Percentiles rank a stretch among this genome's conserved stretches.
These are phyloP conservation scores for Heliconius hortense DNA, from an alignment of 2,888 invertebrate species.

Conservation along the genomic window DNA sequence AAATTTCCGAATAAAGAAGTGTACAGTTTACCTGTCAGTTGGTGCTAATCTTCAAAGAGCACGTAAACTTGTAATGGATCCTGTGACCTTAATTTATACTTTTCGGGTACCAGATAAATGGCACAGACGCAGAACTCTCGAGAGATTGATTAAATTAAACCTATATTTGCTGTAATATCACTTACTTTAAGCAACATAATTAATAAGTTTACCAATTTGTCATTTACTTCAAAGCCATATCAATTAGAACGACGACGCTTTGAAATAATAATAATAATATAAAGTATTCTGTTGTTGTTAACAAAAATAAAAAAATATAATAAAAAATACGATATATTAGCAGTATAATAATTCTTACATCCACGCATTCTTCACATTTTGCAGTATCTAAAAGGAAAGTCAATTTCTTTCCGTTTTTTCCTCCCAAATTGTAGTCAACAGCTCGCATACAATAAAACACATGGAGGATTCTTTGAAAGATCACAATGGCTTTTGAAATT, in stretches of 20 bases:
- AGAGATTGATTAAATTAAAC: slow-evolving; percentile 8
- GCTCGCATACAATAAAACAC: no score
- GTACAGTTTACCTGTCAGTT: background rate
- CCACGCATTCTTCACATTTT: no score
- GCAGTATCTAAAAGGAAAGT: no score
- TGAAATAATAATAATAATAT: no score
- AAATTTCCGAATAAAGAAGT: background rate
- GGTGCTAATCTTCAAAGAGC: background rate
- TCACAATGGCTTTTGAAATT: no score
- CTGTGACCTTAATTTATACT: slow-evolving; percentile 1
- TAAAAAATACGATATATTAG: no score
- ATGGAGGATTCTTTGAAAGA: no score
- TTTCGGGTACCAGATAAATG: background rate
- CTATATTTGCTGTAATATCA: background rate
- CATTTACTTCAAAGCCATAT: background rate
- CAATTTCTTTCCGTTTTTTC: no score
- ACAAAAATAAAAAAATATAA: no score
- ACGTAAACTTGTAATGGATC: background rate
- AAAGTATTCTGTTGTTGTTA: no score
- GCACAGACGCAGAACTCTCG: background rate
- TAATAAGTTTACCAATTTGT: slow-evolving; percentile 6
- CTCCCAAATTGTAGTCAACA: no score
- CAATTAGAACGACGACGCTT: background rate
- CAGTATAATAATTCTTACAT: no score
- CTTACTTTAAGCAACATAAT: background rate